These are phyloP conservation scores for Gadus macrocephalus DNA, from an alignment of 2,113 vertebrate species.

Conservation along the genomic window DNA sequence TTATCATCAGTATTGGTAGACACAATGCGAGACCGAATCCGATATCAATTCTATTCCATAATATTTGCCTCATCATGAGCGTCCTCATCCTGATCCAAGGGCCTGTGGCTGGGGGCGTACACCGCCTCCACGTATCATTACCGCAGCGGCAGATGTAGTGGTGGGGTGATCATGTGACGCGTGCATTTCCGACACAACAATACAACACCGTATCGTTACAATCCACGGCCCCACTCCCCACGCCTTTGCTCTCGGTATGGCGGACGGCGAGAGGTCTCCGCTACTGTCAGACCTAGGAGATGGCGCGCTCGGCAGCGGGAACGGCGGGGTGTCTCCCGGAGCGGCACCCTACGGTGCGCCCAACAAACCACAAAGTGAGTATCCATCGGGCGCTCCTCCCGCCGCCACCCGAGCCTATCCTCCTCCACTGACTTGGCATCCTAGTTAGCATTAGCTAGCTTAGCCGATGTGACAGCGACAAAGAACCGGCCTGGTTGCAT, in stretches of 20 bases:
- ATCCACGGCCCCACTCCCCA: constrained; percentile 27
- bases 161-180: constrained; percentile 67
- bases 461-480: no score
- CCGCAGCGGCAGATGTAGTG: constrained; percentile 27
- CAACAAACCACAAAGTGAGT: constrained; percentile 76
- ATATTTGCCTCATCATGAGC: no score
- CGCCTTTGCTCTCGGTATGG: constrained; percentile 70
- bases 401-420: constrained; percentile 31
- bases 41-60: no score
- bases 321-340: constrained; percentile 68
- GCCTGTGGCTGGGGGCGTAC: no score
- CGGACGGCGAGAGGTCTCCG: constrained; percentile 80
- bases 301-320: constrained; percentile 64
- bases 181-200: constrained; percentile 68
- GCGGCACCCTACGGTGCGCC: constrained; percentile 62
- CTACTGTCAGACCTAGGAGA: constrained; percentile 76
- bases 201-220: constrained; percentile 41
- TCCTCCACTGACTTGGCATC: constrained; percentile 41
- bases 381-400: constrained; percentile 31
- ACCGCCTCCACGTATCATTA: no score
- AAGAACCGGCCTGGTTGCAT: no score
- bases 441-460: constrained; percentile 21
- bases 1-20: no score
- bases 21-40: no score
- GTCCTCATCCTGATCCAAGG: no score